These are phyloP conservation scores for Crocidura indochinensis DNA, from an alignment of 2,797 vertebrate genomes.

Conservation along the genomic window DNA sequence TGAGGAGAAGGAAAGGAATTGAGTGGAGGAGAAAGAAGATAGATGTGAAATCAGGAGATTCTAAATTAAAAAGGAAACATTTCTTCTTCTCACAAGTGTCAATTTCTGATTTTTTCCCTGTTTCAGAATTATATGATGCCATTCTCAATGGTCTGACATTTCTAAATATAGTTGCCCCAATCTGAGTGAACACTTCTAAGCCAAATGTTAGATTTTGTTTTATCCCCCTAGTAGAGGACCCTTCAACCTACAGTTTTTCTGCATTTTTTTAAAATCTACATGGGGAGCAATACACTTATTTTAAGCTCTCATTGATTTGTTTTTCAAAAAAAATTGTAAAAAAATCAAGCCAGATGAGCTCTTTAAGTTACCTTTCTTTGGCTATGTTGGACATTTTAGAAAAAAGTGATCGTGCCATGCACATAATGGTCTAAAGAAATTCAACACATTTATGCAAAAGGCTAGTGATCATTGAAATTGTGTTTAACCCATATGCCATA, in stretches of 20 bases:
- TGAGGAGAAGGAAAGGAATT: too few relatives aligned
- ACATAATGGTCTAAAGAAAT: conserved; percentile 14
- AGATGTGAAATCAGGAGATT: too few relatives aligned
- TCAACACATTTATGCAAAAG: conserved; percentile 27
- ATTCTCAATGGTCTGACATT: neutral
- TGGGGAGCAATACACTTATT: conserved; percentile 19
- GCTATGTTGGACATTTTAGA: conserved; percentile 28
- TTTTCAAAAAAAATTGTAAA: neutral
- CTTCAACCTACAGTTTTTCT: neutral
- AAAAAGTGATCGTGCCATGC: neutral
- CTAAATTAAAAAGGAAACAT: too few relatives aligned
- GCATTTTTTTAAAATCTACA: conserved; percentile 30
- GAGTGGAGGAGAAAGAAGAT: too few relatives aligned
- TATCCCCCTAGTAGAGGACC: neutral
- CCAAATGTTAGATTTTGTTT: conserved; percentile 39
- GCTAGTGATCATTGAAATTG: neutral
- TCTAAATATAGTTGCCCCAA: neutral
- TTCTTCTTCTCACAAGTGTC: neutral
- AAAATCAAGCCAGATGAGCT: conserved; percentile 49
- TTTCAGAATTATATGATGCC: neutral
- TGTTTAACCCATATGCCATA: neutral
- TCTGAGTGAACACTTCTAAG: conserved; percentile 19
- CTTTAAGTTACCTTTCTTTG: conserved; percentile 15
- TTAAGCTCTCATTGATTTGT: neutral
- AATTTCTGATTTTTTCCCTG: neutral